Conservation (phyloP, 2,797 vertebrate genomes). For the Taeniopygia guttata region DNA sequence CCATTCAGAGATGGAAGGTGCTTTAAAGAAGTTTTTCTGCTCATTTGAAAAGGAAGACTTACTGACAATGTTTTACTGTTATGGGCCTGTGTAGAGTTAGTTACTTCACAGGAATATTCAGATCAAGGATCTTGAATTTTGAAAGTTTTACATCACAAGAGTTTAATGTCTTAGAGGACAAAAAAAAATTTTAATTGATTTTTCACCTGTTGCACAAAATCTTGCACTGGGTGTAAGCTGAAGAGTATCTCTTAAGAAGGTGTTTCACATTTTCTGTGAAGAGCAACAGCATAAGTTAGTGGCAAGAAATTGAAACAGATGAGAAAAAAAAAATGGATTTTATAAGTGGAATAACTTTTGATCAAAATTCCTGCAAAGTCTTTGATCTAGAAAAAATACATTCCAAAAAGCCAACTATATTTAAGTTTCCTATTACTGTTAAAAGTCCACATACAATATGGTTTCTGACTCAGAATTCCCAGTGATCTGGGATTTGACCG, state of each 20-base stretch:
- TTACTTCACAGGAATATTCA: not conserved
- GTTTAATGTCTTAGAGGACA: not conserved
- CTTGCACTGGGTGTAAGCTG: not conserved
- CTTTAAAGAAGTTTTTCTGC: slow-evolving; percentile 1
- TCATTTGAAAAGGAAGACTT: not conserved
- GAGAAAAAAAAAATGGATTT: not conserved
- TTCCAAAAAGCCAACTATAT: not conserved
- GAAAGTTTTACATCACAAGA: not conserved
- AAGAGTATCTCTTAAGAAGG: not conserved
- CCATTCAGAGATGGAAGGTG: not conserved
- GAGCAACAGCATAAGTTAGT: not conserved
- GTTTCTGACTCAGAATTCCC: not conserved
- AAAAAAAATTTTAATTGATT: not conserved
- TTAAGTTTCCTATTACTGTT: not conserved
- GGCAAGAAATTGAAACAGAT: not conserved
- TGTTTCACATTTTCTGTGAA: not conserved
- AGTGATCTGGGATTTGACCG: not conserved
- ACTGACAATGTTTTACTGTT: not conserved
- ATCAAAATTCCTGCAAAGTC: not conserved
- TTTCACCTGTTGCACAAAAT: not conserved
- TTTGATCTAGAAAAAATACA: not conserved
- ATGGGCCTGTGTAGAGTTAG: not conserved
- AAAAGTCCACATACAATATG: not conserved
- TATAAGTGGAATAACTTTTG: not conserved
- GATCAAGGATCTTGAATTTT: not conserved